Evolutionary conservation across 2,888 invertebrate species (phyloP), one percentile per base, ranked within the genome.

Genomic region (Physocephala rufipes): DNA sequence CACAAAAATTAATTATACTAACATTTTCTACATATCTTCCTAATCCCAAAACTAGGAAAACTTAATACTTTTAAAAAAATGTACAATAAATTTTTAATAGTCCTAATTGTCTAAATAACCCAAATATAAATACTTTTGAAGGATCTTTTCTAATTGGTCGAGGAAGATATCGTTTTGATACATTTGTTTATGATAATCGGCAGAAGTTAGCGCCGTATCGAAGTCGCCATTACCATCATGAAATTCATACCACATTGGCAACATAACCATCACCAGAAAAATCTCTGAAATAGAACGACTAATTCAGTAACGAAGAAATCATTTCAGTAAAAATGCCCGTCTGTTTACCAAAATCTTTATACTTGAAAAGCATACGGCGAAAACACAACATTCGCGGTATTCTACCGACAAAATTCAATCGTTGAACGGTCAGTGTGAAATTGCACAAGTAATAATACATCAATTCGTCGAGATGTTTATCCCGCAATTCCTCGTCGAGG

Each of bases 371-470:
- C 47, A 76, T 76, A 2, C 74, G 49, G 49, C 75, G 78, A 13
- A 83, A 77, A 0, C 77, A 76, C 0, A 67, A 28, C 53, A 76
- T 70, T 1, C 62, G 76, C 0, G 82, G 83, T 16, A 82, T 9
- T 53, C 71, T 68, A 0, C 78, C 82, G 0, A 75, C 70, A 45
- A 74, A 82, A 2, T 77, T 73, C 1, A 79, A 72, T 65, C 76
- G 78, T 45, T 74, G 74, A 9, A 83, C 70, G 0, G 79, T 75
- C 0, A 75, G 71, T 5, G 67, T 62, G 3, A 83, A 79, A 15
- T 73, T 74, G 0, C 67, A 67, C 36, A 79, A 81, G 43, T 82
- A 81, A 49, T 79, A 76, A n/a, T 79, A 65, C 13, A 81, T 66
- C 0, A 80, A 55, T 61, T 80, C 77, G 24, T 82, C 79, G 0